phyloP scores from a whole-genome alignment of 1,140 invertebrate species.

The Gonatopus flavifemur region DNA sequence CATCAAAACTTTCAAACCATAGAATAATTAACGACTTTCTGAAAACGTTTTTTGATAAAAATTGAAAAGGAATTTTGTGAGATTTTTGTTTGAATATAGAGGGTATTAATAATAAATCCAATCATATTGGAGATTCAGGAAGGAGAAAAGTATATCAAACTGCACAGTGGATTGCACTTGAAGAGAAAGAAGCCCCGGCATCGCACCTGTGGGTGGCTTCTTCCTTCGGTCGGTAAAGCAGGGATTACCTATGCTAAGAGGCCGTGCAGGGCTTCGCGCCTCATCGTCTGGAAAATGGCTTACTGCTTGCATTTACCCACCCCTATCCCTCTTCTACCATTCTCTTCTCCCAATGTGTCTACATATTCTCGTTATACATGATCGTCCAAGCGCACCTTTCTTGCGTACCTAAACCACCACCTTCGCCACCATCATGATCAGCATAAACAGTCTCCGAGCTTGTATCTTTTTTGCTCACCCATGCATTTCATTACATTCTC shows the following conservation, averaged over 20 bases:
- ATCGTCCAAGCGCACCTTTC: neutral
- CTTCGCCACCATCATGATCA: neutral
- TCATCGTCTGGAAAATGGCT: conserved; percentile 62
- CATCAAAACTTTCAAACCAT: too few species aligned
- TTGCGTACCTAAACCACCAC: conserved; percentile 3
- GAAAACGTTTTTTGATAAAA: too few species aligned
- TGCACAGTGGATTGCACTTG: conserved; percentile 18
- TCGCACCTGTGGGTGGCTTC: conserved; percentile 52
- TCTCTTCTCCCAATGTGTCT: neutral
- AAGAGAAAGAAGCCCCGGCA: conserved; percentile 40
- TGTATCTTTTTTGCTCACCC: neutral
- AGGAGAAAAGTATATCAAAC: conserved; percentile 27
- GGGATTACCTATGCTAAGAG: conserved; percentile 56
- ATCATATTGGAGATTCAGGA: too few species aligned
- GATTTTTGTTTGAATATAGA: too few species aligned
- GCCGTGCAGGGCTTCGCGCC: conserved; percentile 55
- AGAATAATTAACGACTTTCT: too few species aligned
- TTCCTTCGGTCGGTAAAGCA: conserved; percentile 46
- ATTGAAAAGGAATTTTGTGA: too few species aligned
- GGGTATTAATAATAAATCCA: too few species aligned
- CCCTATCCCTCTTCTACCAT: conserved; percentile 8
- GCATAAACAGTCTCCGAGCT: conserved; percentile 4
- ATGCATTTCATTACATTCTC: too few species aligned
- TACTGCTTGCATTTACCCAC: conserved; percentile 55
- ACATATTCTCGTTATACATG: conserved; percentile 3